Conservation (phyloP, 1,140 invertebrate genomes). For the Drosophila punjabiensis region DNA sequence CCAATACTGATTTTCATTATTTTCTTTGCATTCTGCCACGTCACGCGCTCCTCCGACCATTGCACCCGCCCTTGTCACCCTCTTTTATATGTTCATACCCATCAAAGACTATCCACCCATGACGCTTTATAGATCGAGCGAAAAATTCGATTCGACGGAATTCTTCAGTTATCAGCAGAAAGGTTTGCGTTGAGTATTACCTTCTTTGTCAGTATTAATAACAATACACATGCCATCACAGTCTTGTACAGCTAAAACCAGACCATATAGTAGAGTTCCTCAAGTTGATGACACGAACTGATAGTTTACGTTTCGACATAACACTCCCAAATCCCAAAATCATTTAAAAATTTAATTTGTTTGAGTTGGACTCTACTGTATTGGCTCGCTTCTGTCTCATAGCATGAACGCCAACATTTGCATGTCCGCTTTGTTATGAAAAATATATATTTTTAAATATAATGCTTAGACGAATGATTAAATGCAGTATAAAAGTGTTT, state of each 20-base stretch:
- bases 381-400: constrained; percentile 18
- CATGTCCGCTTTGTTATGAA: constrained; percentile 44
- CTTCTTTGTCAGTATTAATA: constrained; percentile 46
- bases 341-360: constrained; percentile 7
- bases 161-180: constrained; percentile 84
- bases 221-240: constrained; percentile 32
- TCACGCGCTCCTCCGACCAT: constrained; percentile 38
- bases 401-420: constrained; percentile 36
- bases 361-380: constrained; percentile 40
- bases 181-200: constrained; percentile 78
- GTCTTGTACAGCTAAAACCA: constrained; percentile 37
- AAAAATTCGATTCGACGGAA: constrained; percentile 88
- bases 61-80: constrained; percentile 31
- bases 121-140: constrained; percentile 88
- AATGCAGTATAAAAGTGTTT: neutral
- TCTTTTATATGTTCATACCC: constrained; percentile 32
- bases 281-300: constrained; percentile 4
- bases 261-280: constrained; percentile 37
- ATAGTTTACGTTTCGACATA: neutral
- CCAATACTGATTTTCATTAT: constrained; percentile 42
- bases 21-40: constrained; percentile 54
- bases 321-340: neutral
- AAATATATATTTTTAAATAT: neutral
- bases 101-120: constrained; percentile 85
- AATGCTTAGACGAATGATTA: neutral